Conservation (phyloP, 2,113 vertebrate species). For the Callospermophilus lateralis region DNA sequence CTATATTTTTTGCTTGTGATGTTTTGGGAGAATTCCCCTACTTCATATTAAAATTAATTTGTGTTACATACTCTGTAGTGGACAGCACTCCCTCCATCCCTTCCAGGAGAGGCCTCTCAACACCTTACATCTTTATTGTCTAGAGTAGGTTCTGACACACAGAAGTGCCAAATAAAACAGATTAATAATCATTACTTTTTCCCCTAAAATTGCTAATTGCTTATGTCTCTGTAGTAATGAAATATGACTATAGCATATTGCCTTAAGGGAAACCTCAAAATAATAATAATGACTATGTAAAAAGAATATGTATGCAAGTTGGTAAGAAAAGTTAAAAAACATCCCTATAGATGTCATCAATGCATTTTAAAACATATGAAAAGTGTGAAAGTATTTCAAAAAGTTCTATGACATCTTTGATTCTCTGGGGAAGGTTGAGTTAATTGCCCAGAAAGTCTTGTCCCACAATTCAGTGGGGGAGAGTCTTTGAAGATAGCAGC, state of each 20-base stretch:
- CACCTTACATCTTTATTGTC: neutral
- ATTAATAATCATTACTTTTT: conserved; percentile 13
- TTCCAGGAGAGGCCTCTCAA: neutral
- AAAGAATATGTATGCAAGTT: neutral
- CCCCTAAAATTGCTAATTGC: neutral
- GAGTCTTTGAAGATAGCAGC: neutral
- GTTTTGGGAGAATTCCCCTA: neutral
- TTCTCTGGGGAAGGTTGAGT: neutral
- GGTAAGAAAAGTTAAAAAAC: conserved; percentile 1
- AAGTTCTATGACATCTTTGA: conserved; percentile 4
- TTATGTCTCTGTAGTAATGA: neutral
- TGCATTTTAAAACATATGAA: neutral
- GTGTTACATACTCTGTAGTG: neutral
- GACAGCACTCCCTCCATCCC: neutral
- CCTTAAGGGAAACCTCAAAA: neutral
- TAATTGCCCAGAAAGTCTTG: conserved; percentile 21
- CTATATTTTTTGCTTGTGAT: neutral
- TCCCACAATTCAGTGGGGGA: neutral
- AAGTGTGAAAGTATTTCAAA: neutral
- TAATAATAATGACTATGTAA: neutral
- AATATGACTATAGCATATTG: neutral
- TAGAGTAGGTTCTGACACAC: neutral
- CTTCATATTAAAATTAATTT: neutral
- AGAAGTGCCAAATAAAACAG: neutral
- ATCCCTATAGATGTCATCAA: neutral